Evolutionary conservation across 2,888 invertebrate species (phyloP), one percentile per base, ranked within the genome.

Genomic region (Yponomeuta evonymella): DNA sequence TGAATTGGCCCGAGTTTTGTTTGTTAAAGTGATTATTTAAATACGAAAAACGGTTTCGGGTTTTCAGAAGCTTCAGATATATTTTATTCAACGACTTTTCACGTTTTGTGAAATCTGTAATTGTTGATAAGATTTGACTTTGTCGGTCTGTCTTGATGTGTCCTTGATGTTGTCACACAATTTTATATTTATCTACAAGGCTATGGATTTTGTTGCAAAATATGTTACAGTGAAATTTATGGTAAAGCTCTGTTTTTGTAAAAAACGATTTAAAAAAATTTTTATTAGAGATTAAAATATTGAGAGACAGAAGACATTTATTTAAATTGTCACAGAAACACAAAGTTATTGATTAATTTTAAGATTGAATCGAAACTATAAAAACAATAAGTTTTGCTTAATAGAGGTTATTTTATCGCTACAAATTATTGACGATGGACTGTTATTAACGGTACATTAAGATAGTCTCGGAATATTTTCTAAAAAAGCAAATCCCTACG

Each of bases 11-110:
- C 78, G 85, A 89, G 86, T 90, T 90, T 89, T 90, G 89, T 91
- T 90, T 90, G 89, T 88, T 88, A 89, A 90, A 90, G 88, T 90
- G 89, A 90, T 91, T 92, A 91, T 92, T 91, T 89, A 92, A 92
- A 91, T 90, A 89, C 85, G 86, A 84, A 90, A 91, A 92, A 88
- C 89, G 89, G 88, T 90, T 88, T 89, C 82, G 87, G 88, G 85
- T 88, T 88, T 87, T 82, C 85, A 83, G 88, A 86, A 90, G 90
- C 85, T 90, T 89, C 82, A 79, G 88, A 90, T 87, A 91, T 91
- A 91, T 90, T 91, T 92, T 89, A 92, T 92, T 91, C 89, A 91
- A 88, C 78, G 85, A 83, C 87, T 87, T 73, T 89, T 89, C 86
- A 88, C 85, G 87, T 86, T 85, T 86, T 84, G 81, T 82, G 83